Base-by-base conservation (phyloP, 1,140 invertebrate species). In the Megalonaias nervosa region DNA sequence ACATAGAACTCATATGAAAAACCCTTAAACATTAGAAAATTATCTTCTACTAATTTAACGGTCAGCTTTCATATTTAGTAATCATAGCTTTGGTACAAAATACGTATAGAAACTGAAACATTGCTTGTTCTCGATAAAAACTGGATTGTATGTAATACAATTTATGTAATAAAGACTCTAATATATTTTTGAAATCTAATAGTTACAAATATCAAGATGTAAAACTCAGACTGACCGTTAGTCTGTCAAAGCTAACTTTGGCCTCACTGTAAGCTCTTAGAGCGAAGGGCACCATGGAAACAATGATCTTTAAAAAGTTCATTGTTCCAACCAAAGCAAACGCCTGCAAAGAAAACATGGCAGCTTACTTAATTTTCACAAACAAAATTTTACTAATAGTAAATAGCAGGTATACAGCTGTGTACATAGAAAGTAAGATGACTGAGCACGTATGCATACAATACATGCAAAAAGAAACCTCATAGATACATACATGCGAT, bases 181-280 rank as follows among this genome's bases (percentile, higher is more conserved):
- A 58, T 16, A 58, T 58, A 56, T 55, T 71, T 31, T 21, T n/a
- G 38, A 48, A 6, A 48, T 6, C 38, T 48, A 71, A 9, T 58
- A 17, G 19, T 13, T 71, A 57, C 68, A 19, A 55, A n/a, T 57
- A 64, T 17, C 61, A 61, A 57, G 23, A 17, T 5, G 31, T 64
- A 59, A 9, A 23, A 57, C 67, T 57, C 13, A 60, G 19, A 79
- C 74, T 65, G 84, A 89, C 89, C 82, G 91, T 81, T 56, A 92
- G 82, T 81, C 92, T 89, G 71, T 81, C 72, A 65, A 92, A 75
- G 19, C 91, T 90, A 17, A 91, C 84, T 62, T 77, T 80, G 19
- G 81, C 82, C 75, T 90, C 89, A 31, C 82, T 82, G 31, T 85
- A 67, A 26, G 81, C 70, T 71, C 82, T 75, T 15, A 86, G 75